Evolutionary conservation across 2,113 vertebrate genomes (phyloP).

Genomic region (Corythaeola cristata): DNA sequence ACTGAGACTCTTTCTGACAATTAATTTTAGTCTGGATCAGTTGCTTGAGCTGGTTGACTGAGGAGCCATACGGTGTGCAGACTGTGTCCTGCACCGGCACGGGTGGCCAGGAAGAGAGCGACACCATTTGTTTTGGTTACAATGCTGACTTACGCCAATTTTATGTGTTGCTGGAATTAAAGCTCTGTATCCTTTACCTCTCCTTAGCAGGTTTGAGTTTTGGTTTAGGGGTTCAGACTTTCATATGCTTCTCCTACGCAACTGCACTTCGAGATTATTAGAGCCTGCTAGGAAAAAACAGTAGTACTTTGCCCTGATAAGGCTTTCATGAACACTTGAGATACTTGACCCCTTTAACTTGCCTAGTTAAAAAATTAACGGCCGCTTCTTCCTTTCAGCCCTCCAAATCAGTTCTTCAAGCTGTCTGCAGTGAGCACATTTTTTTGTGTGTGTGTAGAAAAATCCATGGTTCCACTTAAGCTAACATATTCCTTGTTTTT

Average conservation of each 20-base stretch:
- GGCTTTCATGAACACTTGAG: not conserved
- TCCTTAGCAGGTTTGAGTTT: not conserved
- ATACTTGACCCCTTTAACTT: not conserved
- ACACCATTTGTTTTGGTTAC: not conserved
- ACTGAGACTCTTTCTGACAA: not conserved
- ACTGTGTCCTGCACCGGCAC: not conserved
- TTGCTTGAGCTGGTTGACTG: not conserved
- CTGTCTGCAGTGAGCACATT: not conserved
- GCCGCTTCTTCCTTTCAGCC: not conserved
- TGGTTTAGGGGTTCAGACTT: not conserved
- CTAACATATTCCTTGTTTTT: not conserved
- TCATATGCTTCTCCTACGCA: accelerated
- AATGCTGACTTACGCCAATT: not conserved
- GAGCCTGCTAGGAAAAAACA: not conserved
- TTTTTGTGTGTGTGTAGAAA: not conserved
- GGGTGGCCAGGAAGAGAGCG: not conserved
- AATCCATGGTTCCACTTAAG: not conserved
- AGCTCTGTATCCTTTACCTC: not conserved
- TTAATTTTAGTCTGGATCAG: not conserved
- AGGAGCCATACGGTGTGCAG: not conserved
- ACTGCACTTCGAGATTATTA: not conserved
- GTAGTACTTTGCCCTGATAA: not conserved
- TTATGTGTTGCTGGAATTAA: not conserved
- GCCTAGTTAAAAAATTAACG: not conserved
- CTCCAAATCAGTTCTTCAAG: not conserved